These are phyloP conservation scores for Dynastes hyllus DNA, from an alignment of 2,888 invertebrate species.

Conservation along the genomic window DNA sequence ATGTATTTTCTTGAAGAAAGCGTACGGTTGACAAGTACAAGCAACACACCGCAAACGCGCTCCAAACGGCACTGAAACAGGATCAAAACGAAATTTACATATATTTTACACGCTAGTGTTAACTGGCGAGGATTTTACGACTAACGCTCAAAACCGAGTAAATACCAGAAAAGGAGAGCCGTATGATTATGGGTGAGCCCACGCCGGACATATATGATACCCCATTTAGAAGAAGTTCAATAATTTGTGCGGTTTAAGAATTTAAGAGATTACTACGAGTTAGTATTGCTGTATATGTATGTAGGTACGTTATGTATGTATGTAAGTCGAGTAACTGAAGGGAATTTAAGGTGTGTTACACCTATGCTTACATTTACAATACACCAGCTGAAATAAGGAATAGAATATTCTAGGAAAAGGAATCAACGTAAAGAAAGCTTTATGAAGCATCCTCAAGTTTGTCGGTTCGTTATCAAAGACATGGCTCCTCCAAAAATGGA, in stretches of 20 bases:
- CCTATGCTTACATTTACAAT: neutral
- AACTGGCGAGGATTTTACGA: constrained; percentile 32
- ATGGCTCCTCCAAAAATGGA: too few relatives aligned
- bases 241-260: constrained; percentile 10
- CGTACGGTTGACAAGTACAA: neutral
- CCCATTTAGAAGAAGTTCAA: constrained; percentile 27
- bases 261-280: constrained; percentile 19
- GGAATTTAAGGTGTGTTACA: constrained; percentile 13
- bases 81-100: constrained; percentile 38
- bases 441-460: too few relatives aligned
- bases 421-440: too few relatives aligned
- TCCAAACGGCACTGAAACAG: constrained; percentile 27
- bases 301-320: neutral
- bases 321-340: neutral
- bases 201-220: constrained; percentile 22
- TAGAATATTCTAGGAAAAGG: too few relatives aligned
- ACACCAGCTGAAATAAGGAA: too few relatives aligned
- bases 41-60: constrained; percentile 8
- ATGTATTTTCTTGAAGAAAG: neutral
- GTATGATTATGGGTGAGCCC: constrained; percentile 30
- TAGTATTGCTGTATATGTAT: constrained; percentile 11
- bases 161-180: constrained; percentile 33
- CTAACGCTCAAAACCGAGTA: constrained; percentile 32
- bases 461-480: too few relatives aligned
- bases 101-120: constrained; percentile 33